Percentiles rank a stretch among this genome's conserved stretches.
Evolutionary conservation across 2,888 invertebrate genomes (phyloP).

Genomic region (Phortica magna): DNA sequence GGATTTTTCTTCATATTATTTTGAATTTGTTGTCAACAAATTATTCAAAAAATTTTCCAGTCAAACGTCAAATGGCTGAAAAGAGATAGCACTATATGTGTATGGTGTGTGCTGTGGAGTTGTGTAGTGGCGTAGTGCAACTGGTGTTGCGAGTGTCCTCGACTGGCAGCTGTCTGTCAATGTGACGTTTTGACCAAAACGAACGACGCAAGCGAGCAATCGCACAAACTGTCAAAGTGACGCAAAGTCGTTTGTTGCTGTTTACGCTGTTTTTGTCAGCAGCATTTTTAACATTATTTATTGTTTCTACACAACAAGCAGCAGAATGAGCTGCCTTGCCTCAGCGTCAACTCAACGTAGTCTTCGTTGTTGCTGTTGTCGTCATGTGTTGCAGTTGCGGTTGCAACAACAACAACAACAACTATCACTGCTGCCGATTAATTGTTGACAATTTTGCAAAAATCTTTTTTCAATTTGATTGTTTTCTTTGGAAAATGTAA

Average conservation of each 20-base stretch:
- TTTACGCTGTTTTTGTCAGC: conserved; percentile 50
- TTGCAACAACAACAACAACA: not conserved
- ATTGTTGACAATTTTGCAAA: conserved; percentile 55
- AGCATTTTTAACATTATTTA: conserved; percentile 45
- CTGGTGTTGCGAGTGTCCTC: conserved; percentile 45
- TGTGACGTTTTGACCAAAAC: conserved; percentile 72
- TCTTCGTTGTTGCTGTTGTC: not conserved
- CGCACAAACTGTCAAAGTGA: conserved; percentile 30
- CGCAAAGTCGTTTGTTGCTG: conserved; percentile 37
- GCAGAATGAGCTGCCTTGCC: no score
- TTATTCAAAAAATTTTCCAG: conserved; percentile 67
- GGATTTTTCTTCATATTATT: conserved; percentile 30
- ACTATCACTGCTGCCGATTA: conserved; percentile 44
- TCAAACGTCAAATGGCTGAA: not conserved
- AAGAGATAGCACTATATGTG: not conserved
- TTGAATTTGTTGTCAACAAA: conserved; percentile 41
- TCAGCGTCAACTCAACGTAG: no score
- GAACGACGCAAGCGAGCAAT: conserved; percentile 47
- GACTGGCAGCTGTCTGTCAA: conserved; percentile 65
- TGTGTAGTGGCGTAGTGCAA: not conserved
- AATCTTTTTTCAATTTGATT: conserved; percentile 34
- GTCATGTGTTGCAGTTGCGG: conserved; percentile 1
- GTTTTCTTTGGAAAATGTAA: conserved; percentile 39
- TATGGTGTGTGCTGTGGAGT: conserved; percentile 1
- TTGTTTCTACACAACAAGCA: not conserved